Conservation (phyloP, 2,797 vertebrate genomes). For the Botia kubotai region DNA sequence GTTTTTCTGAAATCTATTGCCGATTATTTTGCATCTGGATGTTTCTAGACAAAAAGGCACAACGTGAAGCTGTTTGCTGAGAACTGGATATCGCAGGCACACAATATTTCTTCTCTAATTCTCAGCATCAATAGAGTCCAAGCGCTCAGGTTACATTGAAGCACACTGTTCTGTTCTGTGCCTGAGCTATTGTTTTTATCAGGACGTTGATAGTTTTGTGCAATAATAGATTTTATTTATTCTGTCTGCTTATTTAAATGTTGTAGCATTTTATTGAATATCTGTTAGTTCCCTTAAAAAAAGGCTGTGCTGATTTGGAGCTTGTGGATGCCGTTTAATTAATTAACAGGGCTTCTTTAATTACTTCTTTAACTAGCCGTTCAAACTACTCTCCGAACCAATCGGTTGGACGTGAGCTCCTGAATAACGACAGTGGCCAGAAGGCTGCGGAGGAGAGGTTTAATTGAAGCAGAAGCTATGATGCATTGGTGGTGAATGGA, state of each 20-base stretch:
- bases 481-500: slow-evolving; percentile 47
- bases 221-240: neutral
- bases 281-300: neutral
- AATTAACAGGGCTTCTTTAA: too few species aligned
- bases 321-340: too few species aligned
- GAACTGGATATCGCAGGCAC: neutral
- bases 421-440: slow-evolving; percentile 48
- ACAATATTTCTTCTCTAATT: neutral
- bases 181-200: too few species aligned
- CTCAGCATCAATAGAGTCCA: neutral
- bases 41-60: neutral
- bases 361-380: too few species aligned
- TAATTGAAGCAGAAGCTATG: slow-evolving; percentile 55
- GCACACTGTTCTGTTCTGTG: neutral
- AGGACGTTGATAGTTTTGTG: neutral
- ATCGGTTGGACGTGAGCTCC: slow-evolving; percentile 26
- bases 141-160: neutral
- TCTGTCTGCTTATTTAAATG: neutral
- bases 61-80: neutral
- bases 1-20: neutral
- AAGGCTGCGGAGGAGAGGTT: slow-evolving; percentile 29
- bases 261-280: neutral
- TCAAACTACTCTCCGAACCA: neutral
- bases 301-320: too few species aligned
- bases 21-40: neutral